Evolutionary conservation across 2,888 invertebrate species (phyloP).

Genomic region (Apotomis capreana): DNA sequence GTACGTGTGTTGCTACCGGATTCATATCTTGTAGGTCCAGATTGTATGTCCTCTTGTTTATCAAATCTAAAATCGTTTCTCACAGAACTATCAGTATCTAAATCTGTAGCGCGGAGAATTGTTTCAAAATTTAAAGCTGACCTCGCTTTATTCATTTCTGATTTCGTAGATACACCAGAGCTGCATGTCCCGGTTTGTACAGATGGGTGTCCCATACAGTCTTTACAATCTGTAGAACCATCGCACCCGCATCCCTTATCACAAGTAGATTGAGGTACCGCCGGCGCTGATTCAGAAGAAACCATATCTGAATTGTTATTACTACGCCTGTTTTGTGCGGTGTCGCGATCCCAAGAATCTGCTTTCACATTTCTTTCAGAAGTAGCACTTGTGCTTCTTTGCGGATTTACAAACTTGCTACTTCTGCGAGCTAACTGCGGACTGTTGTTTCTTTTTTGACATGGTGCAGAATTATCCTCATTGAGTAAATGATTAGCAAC

Average conservation of each 20-base stretch:
- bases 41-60: background rate
- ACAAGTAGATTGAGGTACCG: constrained; percentile 3
- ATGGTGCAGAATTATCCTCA: background rate
- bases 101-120: background rate
- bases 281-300: background rate
- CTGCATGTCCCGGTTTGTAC: background rate
- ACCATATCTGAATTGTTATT: background rate
- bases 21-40: background rate
- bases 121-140: background rate
- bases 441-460: background rate
- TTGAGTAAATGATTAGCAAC: constrained; percentile 2
- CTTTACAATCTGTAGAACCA: constrained; percentile 1
- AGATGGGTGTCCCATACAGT: background rate
- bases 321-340: background rate
- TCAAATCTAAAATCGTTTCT: background rate
- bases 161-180: background rate
- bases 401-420: background rate
- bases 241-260: constrained; percentile 18
- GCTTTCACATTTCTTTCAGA: background rate
- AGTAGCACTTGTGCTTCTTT: constrained; percentile 1
- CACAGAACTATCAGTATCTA: background rate
- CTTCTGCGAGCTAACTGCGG: background rate
- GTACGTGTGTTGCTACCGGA: background rate
- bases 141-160: background rate
- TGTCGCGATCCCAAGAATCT: background rate